Percentiles rank a stretch among this genome's conserved stretches.
These are phyloP conservation scores for Syrphus vitripennis DNA, from an alignment of 2,888 invertebrate genomes.

Conservation along the genomic window DNA sequence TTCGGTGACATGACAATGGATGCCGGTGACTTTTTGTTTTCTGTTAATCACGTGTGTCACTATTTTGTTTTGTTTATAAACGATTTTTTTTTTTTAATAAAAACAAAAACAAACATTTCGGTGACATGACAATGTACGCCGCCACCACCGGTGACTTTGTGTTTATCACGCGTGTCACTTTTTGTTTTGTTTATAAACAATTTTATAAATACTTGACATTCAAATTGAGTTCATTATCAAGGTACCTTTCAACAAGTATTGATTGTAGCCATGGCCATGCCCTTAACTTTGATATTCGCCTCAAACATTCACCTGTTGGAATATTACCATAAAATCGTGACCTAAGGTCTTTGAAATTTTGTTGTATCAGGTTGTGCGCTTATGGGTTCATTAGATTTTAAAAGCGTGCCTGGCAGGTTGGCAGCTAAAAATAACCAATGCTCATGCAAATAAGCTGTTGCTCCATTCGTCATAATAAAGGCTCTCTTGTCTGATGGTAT, in stretches of 20 bases:
- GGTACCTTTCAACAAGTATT: constrained; percentile 2
- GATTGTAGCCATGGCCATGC: neutral
- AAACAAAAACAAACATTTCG: neutral
- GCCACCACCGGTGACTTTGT: too few relatives aligned
- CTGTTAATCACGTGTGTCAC: constrained; percentile 16
- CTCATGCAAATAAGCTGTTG: constrained; percentile 26
- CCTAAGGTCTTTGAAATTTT: constrained; percentile 15
- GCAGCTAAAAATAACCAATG: constrained; percentile 2
- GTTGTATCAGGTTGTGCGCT: neutral
- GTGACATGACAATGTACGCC: too few relatives aligned
- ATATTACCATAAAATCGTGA: constrained; percentile 24
- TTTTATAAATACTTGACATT: constrained; percentile 2
- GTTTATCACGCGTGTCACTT: too few relatives aligned
- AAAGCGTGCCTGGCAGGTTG: neutral
- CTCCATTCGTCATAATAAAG: neutral
- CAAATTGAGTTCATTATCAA: constrained; percentile 34
- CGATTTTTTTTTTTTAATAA: too few relatives aligned
- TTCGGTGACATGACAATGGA: constrained; percentile 18
- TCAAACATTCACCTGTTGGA: constrained; percentile 21
- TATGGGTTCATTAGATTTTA: constrained; percentile 13
- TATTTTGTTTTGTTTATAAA: neutral
- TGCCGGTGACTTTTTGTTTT: constrained; percentile 31
- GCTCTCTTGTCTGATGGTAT: neutral
- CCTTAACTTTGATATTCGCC: neutral
- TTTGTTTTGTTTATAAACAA: too few relatives aligned